Evolutionary conservation across 37 sponge, comb jelly and placozoan species (phyloP), one percentile per base, ranked within the genome.

Genomic region (Lycopodina hypogea): DNA sequence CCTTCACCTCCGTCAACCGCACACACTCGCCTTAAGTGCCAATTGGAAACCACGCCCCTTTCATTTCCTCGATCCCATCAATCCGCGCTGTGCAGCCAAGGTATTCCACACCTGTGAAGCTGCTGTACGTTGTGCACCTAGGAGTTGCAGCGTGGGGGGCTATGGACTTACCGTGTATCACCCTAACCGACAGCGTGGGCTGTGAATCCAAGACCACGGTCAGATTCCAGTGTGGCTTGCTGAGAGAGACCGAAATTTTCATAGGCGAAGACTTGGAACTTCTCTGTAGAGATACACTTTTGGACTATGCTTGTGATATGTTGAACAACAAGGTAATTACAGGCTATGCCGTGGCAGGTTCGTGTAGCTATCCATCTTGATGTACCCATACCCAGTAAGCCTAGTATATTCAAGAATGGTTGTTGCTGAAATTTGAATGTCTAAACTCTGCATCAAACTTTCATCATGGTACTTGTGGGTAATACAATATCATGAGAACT

Each of bases 221-320:
- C 9, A 79, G 69, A 24, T 93, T 93, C 72, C 93, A 93, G 77
- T 93, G 93, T 60, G 93, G 93, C 14, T 77, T 93, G 36, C 70
- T 88, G 35, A 45, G 89, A 40, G 93, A 93, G 67, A 74, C 63
- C 52, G 86, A 85, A 38, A 85, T 86, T 0, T 90, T 90, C 37
- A 55, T 72, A 12, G 90, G 85, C 22, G 81, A 90, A 29, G 86
- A 85, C 42, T 69, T 85, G 14, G 42, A 73, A 38, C 8, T 71
- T 1, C 36, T 90, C 60, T 78, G 59, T 23, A 26, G 26, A 35
- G 86, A 82, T 33, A 78, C 78, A 9, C 69, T 90, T 22, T 69
- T 76, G 40, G 86, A 90, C 4, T 90, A 82, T 53, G 63, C 82
- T 26, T 81, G 76, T 40, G 90, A 90, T 33, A 72, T 90, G 76